Evolutionary conservation across 2,888 invertebrate species (phyloP).

Genomic region (Clitarchus hookeri): DNA sequence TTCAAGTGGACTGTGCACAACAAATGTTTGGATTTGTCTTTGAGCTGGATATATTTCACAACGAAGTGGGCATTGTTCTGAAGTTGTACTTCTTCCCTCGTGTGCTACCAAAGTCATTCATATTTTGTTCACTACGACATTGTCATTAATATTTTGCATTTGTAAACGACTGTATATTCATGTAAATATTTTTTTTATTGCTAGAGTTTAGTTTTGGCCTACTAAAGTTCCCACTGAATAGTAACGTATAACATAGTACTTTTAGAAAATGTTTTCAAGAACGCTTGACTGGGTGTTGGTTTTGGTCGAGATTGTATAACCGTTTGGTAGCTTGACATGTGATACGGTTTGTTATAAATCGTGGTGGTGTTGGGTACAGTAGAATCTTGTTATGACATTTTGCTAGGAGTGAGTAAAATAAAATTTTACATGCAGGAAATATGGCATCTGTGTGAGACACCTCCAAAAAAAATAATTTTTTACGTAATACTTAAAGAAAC

Average conservation of each 20-base stretch:
- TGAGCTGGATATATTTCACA: no score
- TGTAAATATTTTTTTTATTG: background rate
- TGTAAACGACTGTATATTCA: background rate
- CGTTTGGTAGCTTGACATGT: no score
- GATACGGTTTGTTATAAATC: no score
- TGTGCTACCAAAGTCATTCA: background rate
- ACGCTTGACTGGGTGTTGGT: background rate
- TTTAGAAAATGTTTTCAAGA: background rate
- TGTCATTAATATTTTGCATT: background rate
- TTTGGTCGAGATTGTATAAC: background rate
- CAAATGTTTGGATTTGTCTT: background rate
- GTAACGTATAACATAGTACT: background rate
- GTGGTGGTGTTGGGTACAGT: no score
- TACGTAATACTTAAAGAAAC: no score
- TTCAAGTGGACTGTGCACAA: background rate
- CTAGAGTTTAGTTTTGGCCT: background rate
- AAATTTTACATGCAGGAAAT: no score
- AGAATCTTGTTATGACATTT: no score
- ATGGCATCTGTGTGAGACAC: no score
- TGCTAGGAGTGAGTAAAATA: no score
- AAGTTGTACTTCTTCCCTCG: background rate
- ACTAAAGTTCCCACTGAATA: background rate
- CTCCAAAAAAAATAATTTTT: no score
- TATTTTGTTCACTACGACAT: background rate
- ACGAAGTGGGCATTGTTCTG: background rate